A percentile compares a stretch with the other conserved stretches of the same genome.
Evolutionary conservation across 2,888 invertebrate genomes (phyloP).

Genomic region (Andrena hattorfiana): DNA sequence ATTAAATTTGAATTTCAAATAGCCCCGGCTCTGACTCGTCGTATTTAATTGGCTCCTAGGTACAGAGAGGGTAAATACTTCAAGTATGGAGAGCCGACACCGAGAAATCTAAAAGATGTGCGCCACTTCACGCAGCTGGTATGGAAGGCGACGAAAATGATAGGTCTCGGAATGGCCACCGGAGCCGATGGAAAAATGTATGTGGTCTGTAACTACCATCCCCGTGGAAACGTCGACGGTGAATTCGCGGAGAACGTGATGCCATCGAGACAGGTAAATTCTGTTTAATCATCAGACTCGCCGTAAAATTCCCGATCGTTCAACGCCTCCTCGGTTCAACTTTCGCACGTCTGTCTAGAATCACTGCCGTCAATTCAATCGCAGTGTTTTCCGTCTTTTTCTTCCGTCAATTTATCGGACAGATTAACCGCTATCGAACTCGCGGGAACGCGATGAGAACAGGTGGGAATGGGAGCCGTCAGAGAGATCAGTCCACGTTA

Average conservation of each 20-base stretch:
- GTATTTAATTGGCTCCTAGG: constrained; percentile 61
- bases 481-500: constrained; percentile 20
- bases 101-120: constrained; percentile 68
- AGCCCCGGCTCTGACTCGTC: neutral
- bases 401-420: neutral
- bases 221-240: constrained; percentile 85
- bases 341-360: neutral
- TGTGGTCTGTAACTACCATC: constrained; percentile 87
- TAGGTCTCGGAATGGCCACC: constrained; percentile 86
- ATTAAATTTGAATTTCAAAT: constrained; percentile 11
- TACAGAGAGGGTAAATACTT: constrained; percentile 76
- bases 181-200: constrained; percentile 82
- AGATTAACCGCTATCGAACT: neutral
- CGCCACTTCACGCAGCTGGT: constrained; percentile 88
- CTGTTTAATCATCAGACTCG: neutral
- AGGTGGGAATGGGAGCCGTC: constrained; percentile 19
- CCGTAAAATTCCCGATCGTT: neutral
- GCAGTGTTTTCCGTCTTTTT: neutral
- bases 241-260: constrained; percentile 76
- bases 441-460: neutral
- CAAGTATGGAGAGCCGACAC: constrained; percentile 70
- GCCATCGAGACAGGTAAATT: constrained; percentile 32
- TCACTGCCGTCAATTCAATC: neutral
- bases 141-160: constrained; percentile 86
- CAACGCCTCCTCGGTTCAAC: neutral